Conservation (phyloP, 2,113 vertebrate species). For the Chlorodrepanis virens region DNA sequence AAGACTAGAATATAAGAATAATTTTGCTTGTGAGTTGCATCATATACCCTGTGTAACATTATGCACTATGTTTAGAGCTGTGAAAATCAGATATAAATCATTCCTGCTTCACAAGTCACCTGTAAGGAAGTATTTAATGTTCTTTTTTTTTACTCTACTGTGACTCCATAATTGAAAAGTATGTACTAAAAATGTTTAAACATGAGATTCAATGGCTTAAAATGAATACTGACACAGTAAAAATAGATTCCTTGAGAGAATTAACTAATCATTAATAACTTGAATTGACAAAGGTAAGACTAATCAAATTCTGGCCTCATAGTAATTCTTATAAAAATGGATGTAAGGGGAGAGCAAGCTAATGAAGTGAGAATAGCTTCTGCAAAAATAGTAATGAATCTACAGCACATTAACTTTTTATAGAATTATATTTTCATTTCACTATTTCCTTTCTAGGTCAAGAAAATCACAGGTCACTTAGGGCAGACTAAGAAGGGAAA, state of each 20-base stretch:
- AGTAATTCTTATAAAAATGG: constrained; percentile 56
- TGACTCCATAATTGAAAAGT: constrained; percentile 63
- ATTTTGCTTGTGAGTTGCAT: not conserved
- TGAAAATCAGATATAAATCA: constrained; percentile 62
- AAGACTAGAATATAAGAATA: not conserved
- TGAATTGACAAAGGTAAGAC: constrained; percentile 64
- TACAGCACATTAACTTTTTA: constrained; percentile 28
- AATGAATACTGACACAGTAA: constrained; percentile 61
- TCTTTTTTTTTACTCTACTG: constrained; percentile 35
- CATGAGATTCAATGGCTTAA: constrained; percentile 57
- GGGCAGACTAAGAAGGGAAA: not conserved
- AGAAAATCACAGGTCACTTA: not conserved
- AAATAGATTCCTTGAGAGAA: constrained; percentile 65
- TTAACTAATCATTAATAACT: constrained; percentile 71
- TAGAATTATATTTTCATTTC: constrained; percentile 22
- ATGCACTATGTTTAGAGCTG: constrained; percentile 48
- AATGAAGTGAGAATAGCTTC: constrained; percentile 61
- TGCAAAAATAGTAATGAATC: constrained; percentile 60
- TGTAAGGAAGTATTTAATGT: constrained; percentile 42
- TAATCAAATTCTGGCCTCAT: constrained; percentile 60
- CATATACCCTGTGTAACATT: not conserved
- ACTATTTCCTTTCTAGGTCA: constrained; percentile 23
- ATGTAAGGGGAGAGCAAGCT: constrained; percentile 28
- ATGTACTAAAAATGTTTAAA: constrained; percentile 69
- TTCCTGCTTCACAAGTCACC: constrained; percentile 44